phyloP scores from a whole-genome alignment of 2,113 vertebrate species.

The Gnathonemus echidnorhynchus region DNA sequence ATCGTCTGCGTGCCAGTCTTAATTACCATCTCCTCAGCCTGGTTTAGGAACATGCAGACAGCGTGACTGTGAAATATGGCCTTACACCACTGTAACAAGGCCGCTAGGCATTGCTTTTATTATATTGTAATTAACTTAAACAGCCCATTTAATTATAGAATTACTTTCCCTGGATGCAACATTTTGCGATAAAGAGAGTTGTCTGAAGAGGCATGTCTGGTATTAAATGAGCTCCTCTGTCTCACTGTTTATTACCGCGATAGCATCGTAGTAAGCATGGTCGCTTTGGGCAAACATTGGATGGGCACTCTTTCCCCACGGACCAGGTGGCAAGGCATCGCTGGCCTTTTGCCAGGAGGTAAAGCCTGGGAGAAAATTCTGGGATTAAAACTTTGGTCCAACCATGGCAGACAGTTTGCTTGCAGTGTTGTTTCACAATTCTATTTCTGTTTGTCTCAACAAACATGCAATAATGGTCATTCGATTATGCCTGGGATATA shows the following conservation, averaged over 20 bases:
- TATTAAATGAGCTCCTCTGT: not conserved
- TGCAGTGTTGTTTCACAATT: not conserved
- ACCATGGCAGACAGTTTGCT: not conserved
- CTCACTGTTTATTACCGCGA: not conserved
- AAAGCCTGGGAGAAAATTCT: not conserved
- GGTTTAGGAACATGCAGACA: not conserved
- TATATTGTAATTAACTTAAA: not conserved
- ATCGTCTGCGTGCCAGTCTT: not conserved
- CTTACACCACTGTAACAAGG: not conserved
- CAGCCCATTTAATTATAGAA: constrained; percentile 4
- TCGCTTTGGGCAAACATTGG: not conserved
- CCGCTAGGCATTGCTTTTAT: not conserved
- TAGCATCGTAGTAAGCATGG: not conserved
- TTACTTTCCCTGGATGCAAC: not conserved
- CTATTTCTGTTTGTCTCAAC: not conserved
- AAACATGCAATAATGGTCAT: not conserved
- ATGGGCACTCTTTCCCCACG: not conserved
- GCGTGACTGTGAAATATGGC: not conserved
- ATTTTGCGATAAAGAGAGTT: not conserved
- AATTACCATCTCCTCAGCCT: not conserved
- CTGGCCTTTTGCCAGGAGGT: not conserved
- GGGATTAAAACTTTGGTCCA: not conserved
- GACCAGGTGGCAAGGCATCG: not conserved
- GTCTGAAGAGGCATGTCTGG: not conserved
- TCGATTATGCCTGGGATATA: not conserved